Evolutionary conservation across 2,888 invertebrate genomes (phyloP).

Genomic region (Dynastes hyllus): DNA sequence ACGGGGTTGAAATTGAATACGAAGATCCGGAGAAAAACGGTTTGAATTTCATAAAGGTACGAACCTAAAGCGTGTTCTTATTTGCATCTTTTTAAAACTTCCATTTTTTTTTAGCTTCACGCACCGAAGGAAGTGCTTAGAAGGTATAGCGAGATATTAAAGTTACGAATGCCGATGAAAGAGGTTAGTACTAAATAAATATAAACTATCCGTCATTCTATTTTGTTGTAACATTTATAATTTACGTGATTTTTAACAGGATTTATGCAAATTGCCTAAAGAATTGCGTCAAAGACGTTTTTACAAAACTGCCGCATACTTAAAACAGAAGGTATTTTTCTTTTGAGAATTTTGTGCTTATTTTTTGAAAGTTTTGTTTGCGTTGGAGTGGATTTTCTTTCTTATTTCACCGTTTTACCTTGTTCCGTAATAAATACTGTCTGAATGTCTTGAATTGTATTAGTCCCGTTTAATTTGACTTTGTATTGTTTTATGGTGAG

Average conservation of each 20-base stretch:
- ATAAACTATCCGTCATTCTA: slow-evolving; percentile 26
- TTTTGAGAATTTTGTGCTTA: slow-evolving; percentile 12
- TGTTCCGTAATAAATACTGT: not conserved
- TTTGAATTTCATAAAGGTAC: slow-evolving; percentile 85
- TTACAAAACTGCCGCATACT: slow-evolving; percentile 79
- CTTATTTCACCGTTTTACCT: not conserved
- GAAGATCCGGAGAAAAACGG: slow-evolving; percentile 79
- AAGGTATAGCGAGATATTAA: slow-evolving; percentile 93
- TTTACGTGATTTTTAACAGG: slow-evolving; percentile 71
- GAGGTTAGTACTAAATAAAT: slow-evolving; percentile 73
- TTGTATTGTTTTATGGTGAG: too few relatives aligned
- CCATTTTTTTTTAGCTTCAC: slow-evolving; percentile 79
- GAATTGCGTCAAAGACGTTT: slow-evolving; percentile 76
- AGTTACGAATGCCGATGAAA: slow-evolving; percentile 95
- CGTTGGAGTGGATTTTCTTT: slow-evolving; percentile 24
- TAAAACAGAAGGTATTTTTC: slow-evolving; percentile 76
- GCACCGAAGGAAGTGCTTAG: slow-evolving; percentile 87
- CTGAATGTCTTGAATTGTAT: too few relatives aligned
- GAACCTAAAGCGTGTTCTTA: not conserved
- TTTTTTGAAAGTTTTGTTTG: not conserved
- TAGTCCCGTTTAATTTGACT: too few relatives aligned
- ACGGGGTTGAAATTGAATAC: slow-evolving; percentile 84
- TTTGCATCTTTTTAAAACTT: not conserved
- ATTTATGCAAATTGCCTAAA: slow-evolving; percentile 77
- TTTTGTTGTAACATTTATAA: slow-evolving; percentile 48